phyloP scores from a whole-genome alignment of 2,113 vertebrate species.

The Vidua chalybeata region DNA sequence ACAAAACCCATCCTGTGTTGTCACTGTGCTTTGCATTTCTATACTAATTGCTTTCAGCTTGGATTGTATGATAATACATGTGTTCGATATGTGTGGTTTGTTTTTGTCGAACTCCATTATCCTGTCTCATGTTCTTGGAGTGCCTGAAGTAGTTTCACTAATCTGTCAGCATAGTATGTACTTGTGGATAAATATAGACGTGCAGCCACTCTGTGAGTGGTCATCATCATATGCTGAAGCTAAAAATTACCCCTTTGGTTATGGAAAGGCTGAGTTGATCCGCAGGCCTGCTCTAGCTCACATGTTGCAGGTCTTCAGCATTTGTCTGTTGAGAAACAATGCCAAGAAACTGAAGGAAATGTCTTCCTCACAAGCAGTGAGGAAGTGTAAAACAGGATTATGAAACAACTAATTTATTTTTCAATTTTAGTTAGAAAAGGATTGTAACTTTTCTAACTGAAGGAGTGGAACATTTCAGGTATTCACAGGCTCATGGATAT shows the following conservation, averaged over 20 bases:
- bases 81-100: conserved; percentile 43
- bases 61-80: not conserved
- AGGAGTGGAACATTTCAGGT: conserved; percentile 39
- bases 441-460: conserved; percentile 36
- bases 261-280: conserved; percentile 78
- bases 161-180: conserved; percentile 89
- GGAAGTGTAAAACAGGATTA: conserved; percentile 21
- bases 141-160: conserved; percentile 79
- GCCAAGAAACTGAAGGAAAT: not conserved
- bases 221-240: conserved; percentile 83
- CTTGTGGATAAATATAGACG: conserved; percentile 93
- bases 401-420: conserved; percentile 53
- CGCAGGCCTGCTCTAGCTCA: conserved; percentile 70
- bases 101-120: conserved; percentile 69
- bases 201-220: conserved; percentile 80
- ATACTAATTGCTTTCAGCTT: not conserved
- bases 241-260: conserved; percentile 92
- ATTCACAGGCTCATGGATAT: conserved; percentile 83
- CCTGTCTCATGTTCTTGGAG: conserved; percentile 79
- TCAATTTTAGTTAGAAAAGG: conserved; percentile 57
- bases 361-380: not conserved
- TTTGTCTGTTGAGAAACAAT: conserved; percentile 42
- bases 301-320: conserved; percentile 59
- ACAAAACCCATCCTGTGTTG: not conserved
- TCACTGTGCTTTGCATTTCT: conserved; percentile 2